Evolutionary conservation across 2,113 vertebrate species (phyloP).

Genomic region (Jacana jacana): DNA sequence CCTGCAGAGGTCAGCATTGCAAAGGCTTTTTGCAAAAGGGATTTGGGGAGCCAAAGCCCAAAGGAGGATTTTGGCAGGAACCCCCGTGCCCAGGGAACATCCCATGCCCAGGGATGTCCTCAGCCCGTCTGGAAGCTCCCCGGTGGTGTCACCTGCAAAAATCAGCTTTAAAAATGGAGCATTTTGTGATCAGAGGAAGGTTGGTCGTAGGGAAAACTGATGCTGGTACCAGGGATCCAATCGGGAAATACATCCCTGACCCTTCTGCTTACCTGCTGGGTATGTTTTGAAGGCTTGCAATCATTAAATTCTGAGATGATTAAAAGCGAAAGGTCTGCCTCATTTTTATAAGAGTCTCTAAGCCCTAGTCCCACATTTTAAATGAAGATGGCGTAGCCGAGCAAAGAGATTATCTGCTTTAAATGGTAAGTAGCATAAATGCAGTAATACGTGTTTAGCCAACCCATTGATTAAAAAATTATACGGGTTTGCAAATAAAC

Average conservation of each 20-base stretch:
- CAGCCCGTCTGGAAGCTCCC: background rate
- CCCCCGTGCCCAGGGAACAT: fast-evolving
- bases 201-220: background rate
- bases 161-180: background rate
- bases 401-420: background rate
- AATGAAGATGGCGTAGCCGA: background rate
- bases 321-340: background rate
- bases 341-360: background rate
- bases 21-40: background rate
- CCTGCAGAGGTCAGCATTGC: slow-evolving; percentile 37
- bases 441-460: background rate
- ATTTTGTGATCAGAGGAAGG: background rate
- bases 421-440: background rate
- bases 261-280: background rate
- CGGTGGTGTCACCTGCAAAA: background rate
- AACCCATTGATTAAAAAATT: background rate
- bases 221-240: background rate
- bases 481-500: background rate
- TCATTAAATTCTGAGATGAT: background rate
- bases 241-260: fast-evolving
- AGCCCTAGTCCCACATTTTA: fast-evolving
- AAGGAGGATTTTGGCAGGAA: background rate
- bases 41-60: background rate
- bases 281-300: fast-evolving
- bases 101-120: background rate